These are phyloP conservation scores for Teleogryllus occipitalis DNA, from an alignment of 1,140 invertebrate species.

Conservation along the genomic window DNA sequence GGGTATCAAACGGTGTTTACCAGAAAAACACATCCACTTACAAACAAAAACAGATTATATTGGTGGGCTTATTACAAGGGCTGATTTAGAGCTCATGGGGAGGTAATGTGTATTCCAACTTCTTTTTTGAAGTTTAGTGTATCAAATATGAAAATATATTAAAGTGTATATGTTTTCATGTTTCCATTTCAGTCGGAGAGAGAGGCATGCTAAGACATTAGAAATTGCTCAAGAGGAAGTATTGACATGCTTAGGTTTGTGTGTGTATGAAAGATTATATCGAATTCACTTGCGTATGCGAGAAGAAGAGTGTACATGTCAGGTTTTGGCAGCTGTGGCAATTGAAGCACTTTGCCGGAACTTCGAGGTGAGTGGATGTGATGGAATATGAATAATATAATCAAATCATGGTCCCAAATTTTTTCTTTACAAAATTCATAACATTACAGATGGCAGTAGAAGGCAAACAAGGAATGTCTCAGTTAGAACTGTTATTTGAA, in stretches of 20 bases:
- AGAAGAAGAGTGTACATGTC: slow-evolving; percentile 85
- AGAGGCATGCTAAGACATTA: slow-evolving; percentile 87
- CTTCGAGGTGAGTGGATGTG: slow-evolving; percentile 51
- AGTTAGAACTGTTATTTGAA: slow-evolving; percentile 71
- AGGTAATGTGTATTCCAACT: slow-evolving; percentile 39
- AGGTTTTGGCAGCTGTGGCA: slow-evolving; percentile 79
- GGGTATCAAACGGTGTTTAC: slow-evolving; percentile 74
- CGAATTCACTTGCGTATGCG: slow-evolving; percentile 73
- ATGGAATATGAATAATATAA: no score
- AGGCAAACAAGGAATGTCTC: slow-evolving; percentile 77
- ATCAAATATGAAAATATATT: neutral
- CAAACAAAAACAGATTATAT: slow-evolving; percentile 81
- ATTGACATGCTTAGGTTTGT: slow-evolving; percentile 83
- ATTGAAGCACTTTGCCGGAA: slow-evolving; percentile 77
- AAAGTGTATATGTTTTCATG: neutral
- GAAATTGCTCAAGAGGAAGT: slow-evolving; percentile 95
- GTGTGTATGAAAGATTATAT: slow-evolving; percentile 80
- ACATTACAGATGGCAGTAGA: slow-evolving; percentile 66
- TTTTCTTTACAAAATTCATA: neutral
- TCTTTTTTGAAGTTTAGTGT: neutral
- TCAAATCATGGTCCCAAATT: no score
- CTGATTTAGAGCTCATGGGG: slow-evolving; percentile 81
- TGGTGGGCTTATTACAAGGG: slow-evolving; percentile 71
- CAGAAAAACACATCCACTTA: slow-evolving; percentile 79
- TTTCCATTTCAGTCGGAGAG: slow-evolving; percentile 50